phyloP scores from a whole-genome alignment of 2,113 vertebrate genomes.

The Planiliza haematocheilus region DNA sequence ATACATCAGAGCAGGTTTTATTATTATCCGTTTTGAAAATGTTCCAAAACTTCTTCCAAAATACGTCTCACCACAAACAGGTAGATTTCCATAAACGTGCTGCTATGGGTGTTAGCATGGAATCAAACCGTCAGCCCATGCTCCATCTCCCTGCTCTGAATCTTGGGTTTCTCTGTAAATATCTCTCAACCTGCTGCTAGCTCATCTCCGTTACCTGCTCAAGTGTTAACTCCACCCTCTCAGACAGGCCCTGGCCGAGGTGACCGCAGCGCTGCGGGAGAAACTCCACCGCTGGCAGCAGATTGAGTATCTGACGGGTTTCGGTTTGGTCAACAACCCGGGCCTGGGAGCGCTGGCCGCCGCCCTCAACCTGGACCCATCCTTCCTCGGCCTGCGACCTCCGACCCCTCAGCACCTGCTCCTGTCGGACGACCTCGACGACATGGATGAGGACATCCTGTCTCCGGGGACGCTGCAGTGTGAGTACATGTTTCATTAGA shows the following conservation, averaged over 20 bases:
- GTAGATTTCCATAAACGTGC: too few relatives aligned
- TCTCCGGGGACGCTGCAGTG: slow-evolving; percentile 93
- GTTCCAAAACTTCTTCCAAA: too few relatives aligned
- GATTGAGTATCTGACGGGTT: slow-evolving; percentile 91
- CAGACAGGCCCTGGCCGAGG: slow-evolving; percentile 93
- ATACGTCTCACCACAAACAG: too few relatives aligned
- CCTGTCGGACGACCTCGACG: slow-evolving; percentile 94
- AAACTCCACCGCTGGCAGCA: slow-evolving; percentile 95
- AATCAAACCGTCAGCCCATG: too few relatives aligned
- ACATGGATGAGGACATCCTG: slow-evolving; percentile 95
- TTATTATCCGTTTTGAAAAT: too few relatives aligned
- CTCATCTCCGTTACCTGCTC: neutral
- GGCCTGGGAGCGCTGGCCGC: slow-evolving; percentile 88
- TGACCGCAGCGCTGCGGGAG: slow-evolving; percentile 91
- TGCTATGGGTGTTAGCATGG: too few relatives aligned
- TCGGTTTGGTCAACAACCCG: slow-evolving; percentile 92
- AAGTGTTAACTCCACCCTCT: neutral
- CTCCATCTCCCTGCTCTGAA: too few relatives aligned
- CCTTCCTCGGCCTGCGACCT: slow-evolving; percentile 87
- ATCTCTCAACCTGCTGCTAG: too few relatives aligned
- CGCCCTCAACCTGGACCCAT: slow-evolving; percentile 91
- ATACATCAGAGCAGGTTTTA: too few relatives aligned
- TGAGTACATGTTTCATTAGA: slow-evolving; percentile 68
- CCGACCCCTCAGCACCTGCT: slow-evolving; percentile 89
- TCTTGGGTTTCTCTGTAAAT: too few relatives aligned